Conservation (phyloP, 2,888 invertebrate genomes). For the Anarsia innoxiella region DNA sequence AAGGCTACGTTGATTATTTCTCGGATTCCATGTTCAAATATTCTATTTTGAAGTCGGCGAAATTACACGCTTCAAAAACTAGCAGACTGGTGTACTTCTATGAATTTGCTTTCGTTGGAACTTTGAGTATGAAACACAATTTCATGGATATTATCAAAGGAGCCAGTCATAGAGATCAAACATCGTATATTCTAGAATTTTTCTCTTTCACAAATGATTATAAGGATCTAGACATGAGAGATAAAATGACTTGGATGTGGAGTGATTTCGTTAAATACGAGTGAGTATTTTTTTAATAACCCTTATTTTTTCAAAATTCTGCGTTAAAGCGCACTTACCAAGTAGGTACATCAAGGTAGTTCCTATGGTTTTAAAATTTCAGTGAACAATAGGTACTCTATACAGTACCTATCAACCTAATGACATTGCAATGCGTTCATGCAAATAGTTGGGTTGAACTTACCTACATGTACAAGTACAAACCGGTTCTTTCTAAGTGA, state of each 20-base stretch:
- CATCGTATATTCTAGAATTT: slow-evolving; percentile 57
- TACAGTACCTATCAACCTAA: no score
- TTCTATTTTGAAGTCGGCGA: slow-evolving; percentile 50
- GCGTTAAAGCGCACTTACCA: no score
- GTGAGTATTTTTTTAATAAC: slow-evolving; percentile 34
- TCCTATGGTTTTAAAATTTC: no score
- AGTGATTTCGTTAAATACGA: slow-evolving; percentile 53
- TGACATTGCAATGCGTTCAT: no score
- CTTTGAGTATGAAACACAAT: slow-evolving; percentile 45
- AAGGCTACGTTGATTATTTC: slow-evolving; percentile 53
- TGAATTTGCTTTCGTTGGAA: slow-evolving; percentile 57
- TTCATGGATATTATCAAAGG: slow-evolving; percentile 54
- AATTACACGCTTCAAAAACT: slow-evolving; percentile 37
- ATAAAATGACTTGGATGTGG: slow-evolving; percentile 60
- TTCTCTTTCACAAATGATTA: slow-evolving; percentile 38
- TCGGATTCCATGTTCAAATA: slow-evolving; percentile 65
- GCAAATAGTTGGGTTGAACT: no score
- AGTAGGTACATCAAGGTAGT: background rate
- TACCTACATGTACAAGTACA: no score
- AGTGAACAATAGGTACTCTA: no score
- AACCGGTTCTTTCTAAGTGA: no score
- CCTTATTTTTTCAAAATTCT: background rate
- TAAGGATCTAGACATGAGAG: slow-evolving; percentile 50
- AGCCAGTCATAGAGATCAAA: slow-evolving; percentile 63
- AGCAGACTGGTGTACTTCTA: slow-evolving; percentile 47